Percentiles rank a stretch among this genome's conserved stretches.
Conservation (phyloP, 2,888 invertebrate species). For the Callimorpha dominula region DNA sequence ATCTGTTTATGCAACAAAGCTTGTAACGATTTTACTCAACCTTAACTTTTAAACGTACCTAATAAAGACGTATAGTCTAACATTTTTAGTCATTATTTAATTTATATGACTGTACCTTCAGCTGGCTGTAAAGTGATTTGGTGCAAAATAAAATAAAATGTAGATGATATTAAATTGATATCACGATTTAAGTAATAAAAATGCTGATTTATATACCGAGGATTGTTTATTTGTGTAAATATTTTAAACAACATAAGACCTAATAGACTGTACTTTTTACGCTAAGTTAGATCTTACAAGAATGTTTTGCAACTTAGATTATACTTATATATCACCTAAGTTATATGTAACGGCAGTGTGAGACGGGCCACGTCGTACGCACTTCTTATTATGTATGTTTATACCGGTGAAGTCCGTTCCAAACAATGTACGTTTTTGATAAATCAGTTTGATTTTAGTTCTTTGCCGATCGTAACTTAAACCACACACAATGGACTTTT, state of each 20-base stretch:
- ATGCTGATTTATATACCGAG: neutral
- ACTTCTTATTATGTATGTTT: no score
- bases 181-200: neutral
- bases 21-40: neutral
- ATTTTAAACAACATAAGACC: neutral
- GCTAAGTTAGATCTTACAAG: no score
- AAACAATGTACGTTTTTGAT: no score
- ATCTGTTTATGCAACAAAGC: neutral
- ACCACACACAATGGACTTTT: slow-evolving; percentile 36
- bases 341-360: no score
- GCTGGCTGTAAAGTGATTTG: neutral
- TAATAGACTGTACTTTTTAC: no score
- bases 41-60: neutral
- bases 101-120: neutral
- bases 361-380: no score
- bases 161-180: neutral
- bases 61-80: neutral
- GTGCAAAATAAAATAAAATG: neutral
- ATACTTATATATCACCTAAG: no score
- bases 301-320: no score
- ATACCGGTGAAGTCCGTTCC: no score
- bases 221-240: neutral
- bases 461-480: slow-evolving; percentile 35
- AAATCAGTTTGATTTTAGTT: no score
- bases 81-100: neutral